phyloP scores from a whole-genome alignment of 2,797 vertebrate species.

The Telmatherina bonti region DNA sequence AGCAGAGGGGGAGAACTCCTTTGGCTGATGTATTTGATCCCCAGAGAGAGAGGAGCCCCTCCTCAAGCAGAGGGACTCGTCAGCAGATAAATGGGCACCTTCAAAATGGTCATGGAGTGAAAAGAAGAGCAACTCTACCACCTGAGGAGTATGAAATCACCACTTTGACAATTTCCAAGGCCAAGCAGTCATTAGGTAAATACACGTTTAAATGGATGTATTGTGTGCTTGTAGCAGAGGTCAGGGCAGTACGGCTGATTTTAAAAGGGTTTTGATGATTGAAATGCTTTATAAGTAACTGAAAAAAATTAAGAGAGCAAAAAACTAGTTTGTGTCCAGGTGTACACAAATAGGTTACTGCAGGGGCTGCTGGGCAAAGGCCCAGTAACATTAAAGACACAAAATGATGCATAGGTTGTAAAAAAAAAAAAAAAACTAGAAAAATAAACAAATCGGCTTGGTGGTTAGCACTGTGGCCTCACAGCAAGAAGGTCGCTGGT shows the following conservation, averaged over 20 bases:
- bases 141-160: conserved; percentile 81
- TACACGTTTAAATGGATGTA: not conserved
- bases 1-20: conserved; percentile 57
- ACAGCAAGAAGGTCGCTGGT: too few species aligned
- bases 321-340: too few species aligned
- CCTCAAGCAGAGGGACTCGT: conserved; percentile 35
- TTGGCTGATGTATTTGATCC: conserved; percentile 68
- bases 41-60: conserved; percentile 48
- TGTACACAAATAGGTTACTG: too few species aligned
- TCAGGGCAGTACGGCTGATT: not conserved
- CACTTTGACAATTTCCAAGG: conserved; percentile 90
- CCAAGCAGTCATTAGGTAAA: conserved; percentile 93
- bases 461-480: too few species aligned
- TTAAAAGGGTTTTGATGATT: not conserved
- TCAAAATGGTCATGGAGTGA: conserved; percentile 57
- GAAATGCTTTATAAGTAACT: not conserved
- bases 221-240: not conserved
- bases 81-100: conserved; percentile 65
- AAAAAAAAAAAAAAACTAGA: too few species aligned
- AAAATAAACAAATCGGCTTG: too few species aligned
- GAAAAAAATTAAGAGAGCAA: not conserved
- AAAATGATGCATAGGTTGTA: too few species aligned
- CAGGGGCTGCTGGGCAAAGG: too few species aligned
- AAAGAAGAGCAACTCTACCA: conserved; percentile 33
- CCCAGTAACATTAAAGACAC: too few species aligned